A percentile compares a stretch with the other conserved stretches of the same genome.
phyloP scores from a whole-genome alignment of 2,797 vertebrate genomes.

The Poeciliopsis gracilis region DNA sequence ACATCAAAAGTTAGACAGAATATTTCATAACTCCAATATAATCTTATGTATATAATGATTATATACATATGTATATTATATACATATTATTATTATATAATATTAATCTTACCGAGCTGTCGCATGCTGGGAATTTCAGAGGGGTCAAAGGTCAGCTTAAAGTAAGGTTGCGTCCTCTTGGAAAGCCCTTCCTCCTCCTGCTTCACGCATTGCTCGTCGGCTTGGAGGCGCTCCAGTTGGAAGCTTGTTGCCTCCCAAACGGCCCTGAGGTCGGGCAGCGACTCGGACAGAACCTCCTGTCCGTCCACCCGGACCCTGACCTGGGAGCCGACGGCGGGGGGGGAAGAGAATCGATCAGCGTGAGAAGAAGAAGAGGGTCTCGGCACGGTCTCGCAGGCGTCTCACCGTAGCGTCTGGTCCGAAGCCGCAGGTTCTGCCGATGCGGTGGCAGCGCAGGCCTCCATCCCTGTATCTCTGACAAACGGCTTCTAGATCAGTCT shows the following conservation, averaged over 20 bases:
- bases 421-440: slow-evolving; percentile 82
- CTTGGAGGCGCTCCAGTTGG: slow-evolving; percentile 88
- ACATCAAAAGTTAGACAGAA: not conserved
- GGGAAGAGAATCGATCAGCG: not conserved
- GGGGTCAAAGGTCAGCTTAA: slow-evolving; percentile 84
- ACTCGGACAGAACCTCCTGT: slow-evolving; percentile 77
- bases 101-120: slow-evolving; percentile 73
- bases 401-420: slow-evolving; percentile 87
- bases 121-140: slow-evolving; percentile 56
- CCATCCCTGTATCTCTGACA: slow-evolving; percentile 75
- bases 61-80: no score
- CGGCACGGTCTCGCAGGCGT: not conserved
- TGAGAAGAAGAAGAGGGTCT: not conserved
- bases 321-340: slow-evolving; percentile 60
- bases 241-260: slow-evolving; percentile 93
- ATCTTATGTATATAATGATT: not conserved
- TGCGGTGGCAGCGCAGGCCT: slow-evolving; percentile 80
- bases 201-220: slow-evolving; percentile 80
- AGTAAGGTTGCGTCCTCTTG: slow-evolving; percentile 81
- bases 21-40: not conserved
- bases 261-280: slow-evolving; percentile 81
- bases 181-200: slow-evolving; percentile 85
- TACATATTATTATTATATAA: no score
- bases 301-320: slow-evolving; percentile 81
- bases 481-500: slow-evolving; percentile 61